These are phyloP conservation scores for Hololepta plana DNA, from an alignment of 2,888 invertebrate species.

Conservation along the genomic window DNA sequence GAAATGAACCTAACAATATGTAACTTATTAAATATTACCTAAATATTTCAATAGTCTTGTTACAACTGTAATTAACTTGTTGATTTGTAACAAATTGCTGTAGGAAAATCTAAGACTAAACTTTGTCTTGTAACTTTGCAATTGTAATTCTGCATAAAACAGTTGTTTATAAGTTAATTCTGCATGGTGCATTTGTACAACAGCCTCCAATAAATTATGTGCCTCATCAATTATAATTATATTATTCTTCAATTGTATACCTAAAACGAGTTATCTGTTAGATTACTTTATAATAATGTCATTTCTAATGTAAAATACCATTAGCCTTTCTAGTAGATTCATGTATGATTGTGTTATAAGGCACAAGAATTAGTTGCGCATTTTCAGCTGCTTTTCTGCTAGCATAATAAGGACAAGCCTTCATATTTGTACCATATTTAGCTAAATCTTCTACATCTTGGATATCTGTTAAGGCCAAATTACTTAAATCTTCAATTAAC, in stretches of 20 bases:
- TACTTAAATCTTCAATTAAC: constrained; percentile 43
- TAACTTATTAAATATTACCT: constrained; percentile 23
- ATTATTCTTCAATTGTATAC: constrained; percentile 49
- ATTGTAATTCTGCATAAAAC: constrained; percentile 39
- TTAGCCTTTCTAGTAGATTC: constrained; percentile 55
- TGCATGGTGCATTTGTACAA: constrained; percentile 70
- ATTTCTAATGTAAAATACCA: constrained; percentile 24
- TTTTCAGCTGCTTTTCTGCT: constrained; percentile 62
- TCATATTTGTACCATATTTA: constrained; percentile 41
- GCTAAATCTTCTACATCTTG: constrained; percentile 81
- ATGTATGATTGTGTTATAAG: constrained; percentile 67
- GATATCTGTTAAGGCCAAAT: constrained; percentile 47
- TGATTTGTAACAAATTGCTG: constrained; percentile 60
- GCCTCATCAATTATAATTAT: constrained; percentile 90
- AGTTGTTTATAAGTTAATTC: constrained; percentile 52
- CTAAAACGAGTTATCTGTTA: constrained; percentile 14
- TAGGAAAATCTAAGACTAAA: constrained; percentile 61
- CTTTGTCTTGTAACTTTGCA: constrained; percentile 52
- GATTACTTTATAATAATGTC: not conserved
- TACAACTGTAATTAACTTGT: constrained; percentile 64
- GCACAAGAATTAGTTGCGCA: constrained; percentile 65
- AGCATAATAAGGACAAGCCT: constrained; percentile 90
- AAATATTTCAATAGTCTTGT: constrained; percentile 40
- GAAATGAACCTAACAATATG: constrained; percentile 11
- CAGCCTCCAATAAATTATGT: constrained; percentile 84